Evolutionary conservation across 2,888 invertebrate genomes (phyloP).

Genomic region (Erebia ligea): DNA sequence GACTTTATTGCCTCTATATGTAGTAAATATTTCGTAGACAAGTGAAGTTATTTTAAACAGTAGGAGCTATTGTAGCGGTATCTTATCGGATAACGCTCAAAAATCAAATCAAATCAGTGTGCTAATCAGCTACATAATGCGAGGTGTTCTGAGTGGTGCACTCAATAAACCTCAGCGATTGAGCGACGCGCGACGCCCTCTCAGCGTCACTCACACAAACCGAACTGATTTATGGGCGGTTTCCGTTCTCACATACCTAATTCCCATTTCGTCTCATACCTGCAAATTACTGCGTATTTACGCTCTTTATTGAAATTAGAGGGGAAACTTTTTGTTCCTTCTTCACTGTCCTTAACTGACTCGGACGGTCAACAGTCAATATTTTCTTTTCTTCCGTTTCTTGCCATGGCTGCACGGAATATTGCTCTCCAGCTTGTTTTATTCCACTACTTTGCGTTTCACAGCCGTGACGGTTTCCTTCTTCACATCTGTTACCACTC

Average conservation of each 20-base stretch:
- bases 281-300: constrained; percentile 40
- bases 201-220: constrained; percentile 61
- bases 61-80: constrained; percentile 5
- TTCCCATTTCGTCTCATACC: constrained; percentile 44
- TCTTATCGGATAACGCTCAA: constrained; percentile 13
- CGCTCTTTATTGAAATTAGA: constrained; percentile 17
- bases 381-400: no score
- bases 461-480: no score
- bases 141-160: constrained; percentile 30
- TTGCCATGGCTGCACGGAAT: no score
- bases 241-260: constrained; percentile 56
- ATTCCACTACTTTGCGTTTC: no score
- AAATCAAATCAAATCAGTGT: constrained; percentile 10
- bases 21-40: not conserved
- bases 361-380: no score
- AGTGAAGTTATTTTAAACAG: not conserved
- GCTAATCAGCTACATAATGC: constrained; percentile 17
- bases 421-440: no score
- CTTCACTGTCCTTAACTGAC: no score
- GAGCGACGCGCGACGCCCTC: constrained; percentile 55
- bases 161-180: constrained; percentile 34
- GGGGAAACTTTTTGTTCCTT: no score
- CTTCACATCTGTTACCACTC: no score
- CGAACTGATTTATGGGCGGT: constrained; percentile 56
- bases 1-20: no score